A percentile compares a stretch with the other conserved stretches of the same genome.
Conservation (phyloP, 2,113 vertebrate species). For the Lasiurus borealis region DNA sequence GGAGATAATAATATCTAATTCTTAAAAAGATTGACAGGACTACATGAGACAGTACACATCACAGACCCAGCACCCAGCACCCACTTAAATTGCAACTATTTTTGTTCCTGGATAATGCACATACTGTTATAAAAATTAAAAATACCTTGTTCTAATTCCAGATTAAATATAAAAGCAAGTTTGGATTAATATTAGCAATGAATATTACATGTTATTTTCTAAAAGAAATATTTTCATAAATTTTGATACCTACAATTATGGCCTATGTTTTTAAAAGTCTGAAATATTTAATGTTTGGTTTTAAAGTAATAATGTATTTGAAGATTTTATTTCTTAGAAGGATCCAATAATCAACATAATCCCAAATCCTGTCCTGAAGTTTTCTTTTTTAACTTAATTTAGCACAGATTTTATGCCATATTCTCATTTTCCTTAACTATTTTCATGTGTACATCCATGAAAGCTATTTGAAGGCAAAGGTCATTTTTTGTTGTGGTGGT, state of each 20-base stretch:
- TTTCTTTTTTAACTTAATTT: conserved; percentile 69
- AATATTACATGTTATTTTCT: conserved; percentile 69
- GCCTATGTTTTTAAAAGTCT: conserved; percentile 65
- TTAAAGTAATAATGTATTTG: conserved; percentile 61
- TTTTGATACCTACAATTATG: conserved; percentile 65
- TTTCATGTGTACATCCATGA: not conserved
- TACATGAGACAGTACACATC: not conserved
- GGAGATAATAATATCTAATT: not conserved
- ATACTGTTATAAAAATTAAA: conserved; percentile 52
- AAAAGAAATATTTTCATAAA: conserved; percentile 75
- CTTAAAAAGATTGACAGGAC: not conserved
- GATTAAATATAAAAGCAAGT: conserved; percentile 68
- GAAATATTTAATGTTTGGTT: conserved; percentile 41
- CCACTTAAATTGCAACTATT: conserved; percentile 6
- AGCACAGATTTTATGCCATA: not conserved
- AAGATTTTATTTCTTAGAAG: conserved; percentile 46
- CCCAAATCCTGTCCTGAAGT: conserved; percentile 55
- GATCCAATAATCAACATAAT: conserved; percentile 56
- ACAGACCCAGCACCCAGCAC: not conserved
- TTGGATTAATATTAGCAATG: conserved; percentile 68
- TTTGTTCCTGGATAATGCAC: not conserved
- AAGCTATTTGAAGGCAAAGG: not conserved
- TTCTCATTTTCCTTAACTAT: conserved; percentile 59
- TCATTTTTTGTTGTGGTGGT: not conserved
- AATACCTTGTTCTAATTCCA: conserved; percentile 38